phyloP scores from a whole-genome alignment of 2,113 vertebrate genomes.

The Heterotis niloticus region DNA sequence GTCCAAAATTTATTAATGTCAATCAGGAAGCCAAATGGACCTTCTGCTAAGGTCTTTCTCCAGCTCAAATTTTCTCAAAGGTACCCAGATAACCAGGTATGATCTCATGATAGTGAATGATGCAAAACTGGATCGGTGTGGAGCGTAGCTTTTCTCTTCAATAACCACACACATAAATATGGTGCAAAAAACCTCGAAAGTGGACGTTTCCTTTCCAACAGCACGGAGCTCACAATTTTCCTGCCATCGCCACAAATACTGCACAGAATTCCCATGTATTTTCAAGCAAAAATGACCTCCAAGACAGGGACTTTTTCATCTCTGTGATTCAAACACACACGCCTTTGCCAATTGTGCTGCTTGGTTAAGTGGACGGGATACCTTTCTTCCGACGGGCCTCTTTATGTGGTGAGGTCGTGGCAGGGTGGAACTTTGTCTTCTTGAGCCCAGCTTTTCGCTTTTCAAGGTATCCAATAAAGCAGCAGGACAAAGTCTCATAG shows the following conservation, averaged over 20 bases:
- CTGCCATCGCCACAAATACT: not conserved
- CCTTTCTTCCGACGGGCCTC: not conserved
- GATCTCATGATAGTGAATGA: not conserved
- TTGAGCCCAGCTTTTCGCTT: not conserved
- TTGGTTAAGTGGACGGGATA: no score
- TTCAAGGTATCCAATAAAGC: slow-evolving; percentile 1
- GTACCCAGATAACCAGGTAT: not conserved
- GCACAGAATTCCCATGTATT: not conserved
- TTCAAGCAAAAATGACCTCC: not conserved
- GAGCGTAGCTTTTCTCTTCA: not conserved
- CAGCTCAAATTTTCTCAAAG: not conserved
- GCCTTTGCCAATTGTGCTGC: no score
- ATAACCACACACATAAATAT: not conserved
- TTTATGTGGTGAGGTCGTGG: not conserved
- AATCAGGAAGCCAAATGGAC: not conserved
- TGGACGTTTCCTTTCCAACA: not conserved
- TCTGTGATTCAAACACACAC: not conserved
- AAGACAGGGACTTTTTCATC: not conserved
- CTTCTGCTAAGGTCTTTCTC: not conserved
- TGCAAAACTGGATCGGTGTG: not conserved
- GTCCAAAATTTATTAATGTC: not conserved
- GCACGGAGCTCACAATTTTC: not conserved
- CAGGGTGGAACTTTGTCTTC: slow-evolving; percentile 2
- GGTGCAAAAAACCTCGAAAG: not conserved
- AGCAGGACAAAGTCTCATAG: not conserved